Conservation (phyloP, 2,888 invertebrate species). For the Metopia argyrocephala region DNA sequence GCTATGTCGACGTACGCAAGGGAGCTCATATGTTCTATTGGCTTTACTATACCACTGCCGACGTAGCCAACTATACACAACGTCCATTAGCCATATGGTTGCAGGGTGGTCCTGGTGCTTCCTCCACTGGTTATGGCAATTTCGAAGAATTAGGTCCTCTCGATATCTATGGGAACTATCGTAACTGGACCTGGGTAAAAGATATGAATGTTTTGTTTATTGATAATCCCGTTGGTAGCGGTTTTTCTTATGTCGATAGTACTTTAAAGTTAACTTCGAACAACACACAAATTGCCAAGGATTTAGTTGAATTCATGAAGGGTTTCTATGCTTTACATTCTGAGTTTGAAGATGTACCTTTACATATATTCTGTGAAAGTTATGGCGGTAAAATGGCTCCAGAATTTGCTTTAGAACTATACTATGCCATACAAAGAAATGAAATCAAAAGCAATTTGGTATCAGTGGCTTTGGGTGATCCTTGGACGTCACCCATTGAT, state of each 20-base stretch:
- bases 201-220: conserved; percentile 91
- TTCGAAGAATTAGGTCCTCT: conserved; percentile 90
- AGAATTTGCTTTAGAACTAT: conserved; percentile 84
- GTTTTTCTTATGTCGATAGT: conserved; percentile 88
- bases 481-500: conserved; percentile 94
- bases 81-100: conserved; percentile 92
- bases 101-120: conserved; percentile 91
- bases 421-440: conserved; percentile 82
- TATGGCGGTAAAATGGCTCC: conserved; percentile 96
- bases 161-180: conserved; percentile 83
- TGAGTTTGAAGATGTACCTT: conserved; percentile 85
- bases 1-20: conserved; percentile 85
- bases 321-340: conserved; percentile 84
- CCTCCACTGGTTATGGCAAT: conserved; percentile 91
- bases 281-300: conserved; percentile 85
- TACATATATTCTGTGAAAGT: conserved; percentile 93
- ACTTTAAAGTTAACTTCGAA: conserved; percentile 79
- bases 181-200: conserved; percentile 87
- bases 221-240: conserved; percentile 94
- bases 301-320: conserved; percentile 86
- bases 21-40: conserved; percentile 93
- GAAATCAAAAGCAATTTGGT: conserved; percentile 84
- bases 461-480: conserved; percentile 91
- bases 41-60: conserved; percentile 87
- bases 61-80: conserved; percentile 81